Evolutionary conservation across 2,888 invertebrate species (phyloP).

Genomic region (Heterodera filipjevi): DNA sequence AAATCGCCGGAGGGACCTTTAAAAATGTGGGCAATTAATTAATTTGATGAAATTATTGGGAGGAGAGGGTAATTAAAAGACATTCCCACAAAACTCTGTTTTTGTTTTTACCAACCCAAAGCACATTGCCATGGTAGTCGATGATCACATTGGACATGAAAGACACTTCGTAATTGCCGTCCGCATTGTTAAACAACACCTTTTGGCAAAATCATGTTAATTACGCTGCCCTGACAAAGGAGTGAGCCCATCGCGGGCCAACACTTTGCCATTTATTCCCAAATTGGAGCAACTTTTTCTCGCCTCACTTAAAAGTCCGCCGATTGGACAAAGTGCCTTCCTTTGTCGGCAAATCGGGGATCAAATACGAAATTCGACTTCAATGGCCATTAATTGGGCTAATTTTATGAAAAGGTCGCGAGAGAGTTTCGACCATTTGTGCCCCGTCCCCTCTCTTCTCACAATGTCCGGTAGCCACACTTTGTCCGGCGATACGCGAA

Average conservation of each 20-base stretch:
- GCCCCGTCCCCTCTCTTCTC: neutral
- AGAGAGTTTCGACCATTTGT: neutral
- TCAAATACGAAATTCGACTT: too few species aligned
- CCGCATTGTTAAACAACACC: constrained; percentile 74
- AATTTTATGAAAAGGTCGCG: too few species aligned
- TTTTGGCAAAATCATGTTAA: constrained; percentile 6
- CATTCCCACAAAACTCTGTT: too few species aligned
- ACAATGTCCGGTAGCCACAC: constrained; percentile 66
- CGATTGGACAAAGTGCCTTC: neutral
- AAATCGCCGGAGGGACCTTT: constrained; percentile 95
- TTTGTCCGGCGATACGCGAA: constrained; percentile 68
- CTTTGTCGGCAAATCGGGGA: neutral
- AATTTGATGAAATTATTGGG: neutral
- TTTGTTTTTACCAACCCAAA: too few species aligned
- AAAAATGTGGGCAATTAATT: neutral
- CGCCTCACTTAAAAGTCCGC: too few species aligned
- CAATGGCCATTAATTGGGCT: too few species aligned
- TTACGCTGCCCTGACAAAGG: too few species aligned
- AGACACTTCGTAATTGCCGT: constrained; percentile 97
- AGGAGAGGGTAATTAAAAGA: too few species aligned
- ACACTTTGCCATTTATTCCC: too few species aligned
- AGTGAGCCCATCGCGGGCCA: too few species aligned
- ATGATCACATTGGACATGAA: constrained; percentile 92
- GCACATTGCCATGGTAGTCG: constrained; percentile 82
- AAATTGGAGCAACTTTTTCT: too few species aligned